These are phyloP conservation scores for Aphelenchoides fujianensis DNA, from an alignment of 1,140 invertebrate species.

Conservation along the genomic window DNA sequence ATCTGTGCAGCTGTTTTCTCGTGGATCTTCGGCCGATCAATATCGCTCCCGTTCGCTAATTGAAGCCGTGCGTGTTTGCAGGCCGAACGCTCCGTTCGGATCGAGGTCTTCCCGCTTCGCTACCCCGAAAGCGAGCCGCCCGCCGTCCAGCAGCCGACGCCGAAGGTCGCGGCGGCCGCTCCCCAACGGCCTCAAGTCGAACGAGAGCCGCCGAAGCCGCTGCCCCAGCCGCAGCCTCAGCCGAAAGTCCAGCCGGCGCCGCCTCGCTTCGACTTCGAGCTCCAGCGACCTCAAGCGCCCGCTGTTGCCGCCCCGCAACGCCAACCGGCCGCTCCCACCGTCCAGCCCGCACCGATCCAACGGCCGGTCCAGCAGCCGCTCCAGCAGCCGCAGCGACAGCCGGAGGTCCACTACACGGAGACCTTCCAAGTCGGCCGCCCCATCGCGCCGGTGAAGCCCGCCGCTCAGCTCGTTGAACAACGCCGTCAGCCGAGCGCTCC, in stretches of 20 bases:
- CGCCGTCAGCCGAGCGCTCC: too few relatives aligned
- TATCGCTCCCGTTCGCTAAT: too few relatives aligned
- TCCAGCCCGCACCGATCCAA: background rate
- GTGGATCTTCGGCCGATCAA: too few relatives aligned
- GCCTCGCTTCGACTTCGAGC: slow-evolving; percentile 15
- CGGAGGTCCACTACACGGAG: slow-evolving; percentile 1
- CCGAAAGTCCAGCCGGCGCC: too few relatives aligned
- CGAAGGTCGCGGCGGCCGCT: background rate
- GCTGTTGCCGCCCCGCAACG: too few relatives aligned
- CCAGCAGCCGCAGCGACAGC: background rate
- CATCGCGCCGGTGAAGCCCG: background rate
- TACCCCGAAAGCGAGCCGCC: slow-evolving; percentile 12
- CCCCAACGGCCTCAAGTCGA: background rate
- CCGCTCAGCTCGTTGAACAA: background rate
- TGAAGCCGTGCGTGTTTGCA: slow-evolving; percentile 37
- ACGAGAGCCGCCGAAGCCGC: slow-evolving; percentile 19
- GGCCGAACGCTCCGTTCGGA: slow-evolving; percentile 54
- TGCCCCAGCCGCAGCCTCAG: slow-evolving; percentile 43
- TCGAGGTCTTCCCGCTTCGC: slow-evolving; percentile 58
- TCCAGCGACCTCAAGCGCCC: too few relatives aligned
- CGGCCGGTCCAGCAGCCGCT: slow-evolving; percentile 10
- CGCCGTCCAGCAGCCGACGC: slow-evolving; percentile 9
- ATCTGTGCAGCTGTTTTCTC: too few relatives aligned
- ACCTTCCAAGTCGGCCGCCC: background rate
- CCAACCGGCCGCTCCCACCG: background rate